Conservation (phyloP, 2,113 vertebrate genomes). For the Turdus rufiventris region DNA sequence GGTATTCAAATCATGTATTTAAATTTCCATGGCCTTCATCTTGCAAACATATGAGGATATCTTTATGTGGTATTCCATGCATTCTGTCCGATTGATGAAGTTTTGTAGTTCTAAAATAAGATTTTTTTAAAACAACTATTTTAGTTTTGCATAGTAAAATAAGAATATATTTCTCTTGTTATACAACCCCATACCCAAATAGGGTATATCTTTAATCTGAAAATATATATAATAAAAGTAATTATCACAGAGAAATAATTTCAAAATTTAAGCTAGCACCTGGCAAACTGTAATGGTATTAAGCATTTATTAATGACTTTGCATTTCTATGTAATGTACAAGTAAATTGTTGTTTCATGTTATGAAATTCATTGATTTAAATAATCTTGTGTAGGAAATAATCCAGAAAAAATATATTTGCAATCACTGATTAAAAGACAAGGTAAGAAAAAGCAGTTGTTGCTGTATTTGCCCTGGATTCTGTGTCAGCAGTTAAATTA, state of each 20-base stretch:
- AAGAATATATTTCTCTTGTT: not conserved
- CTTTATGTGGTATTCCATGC: fast-evolving
- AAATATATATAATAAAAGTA: not conserved
- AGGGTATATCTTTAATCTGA: not conserved
- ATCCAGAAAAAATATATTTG: not conserved
- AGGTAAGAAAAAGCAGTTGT: not conserved
- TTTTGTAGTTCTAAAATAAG: not conserved
- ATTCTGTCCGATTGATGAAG: not conserved
- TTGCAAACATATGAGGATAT: not conserved
- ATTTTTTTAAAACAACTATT: not conserved
- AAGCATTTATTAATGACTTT: not conserved
- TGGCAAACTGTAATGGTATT: not conserved
- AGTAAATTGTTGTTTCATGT: not conserved
- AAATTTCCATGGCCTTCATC: not conserved
- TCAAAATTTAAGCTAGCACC: not conserved
- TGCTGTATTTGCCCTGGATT: not conserved
- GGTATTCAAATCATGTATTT: not conserved
- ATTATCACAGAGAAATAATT: not conserved
- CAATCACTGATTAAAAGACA: not conserved
- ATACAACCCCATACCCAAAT: not conserved
- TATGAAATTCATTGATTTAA: not conserved
- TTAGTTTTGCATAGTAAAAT: not conserved
- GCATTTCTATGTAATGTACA: not conserved
- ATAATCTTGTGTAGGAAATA: not conserved
- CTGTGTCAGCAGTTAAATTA: not conserved